Conservation (phyloP, 2,888 invertebrate species). For the Pollenia griseotomentosa region DNA sequence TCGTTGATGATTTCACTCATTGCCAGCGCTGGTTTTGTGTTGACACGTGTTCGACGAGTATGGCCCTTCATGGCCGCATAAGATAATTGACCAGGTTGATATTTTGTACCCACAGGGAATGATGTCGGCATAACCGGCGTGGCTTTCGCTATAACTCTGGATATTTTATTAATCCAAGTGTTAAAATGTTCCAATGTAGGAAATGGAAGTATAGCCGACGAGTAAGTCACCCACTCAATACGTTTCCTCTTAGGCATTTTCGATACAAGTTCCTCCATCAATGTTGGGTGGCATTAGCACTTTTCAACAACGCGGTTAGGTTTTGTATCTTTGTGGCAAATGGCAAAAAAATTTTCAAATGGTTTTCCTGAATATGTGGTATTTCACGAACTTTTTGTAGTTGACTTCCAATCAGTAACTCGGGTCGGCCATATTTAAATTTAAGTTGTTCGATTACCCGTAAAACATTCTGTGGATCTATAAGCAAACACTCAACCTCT, state of each 20-base stretch:
- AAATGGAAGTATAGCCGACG: background rate
- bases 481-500: background rate
- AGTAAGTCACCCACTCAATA: conserved; percentile 17
- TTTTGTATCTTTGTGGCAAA: conserved; percentile 46
- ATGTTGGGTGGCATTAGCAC: conserved; percentile 10
- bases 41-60: too few relatives aligned
- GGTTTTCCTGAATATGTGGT: background rate
- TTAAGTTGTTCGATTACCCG: conserved; percentile 23
- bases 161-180: background rate
- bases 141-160: background rate
- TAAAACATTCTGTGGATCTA: conserved; percentile 14
- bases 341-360: conserved; percentile 1
- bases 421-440: conserved; percentile 30
- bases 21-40: background rate
- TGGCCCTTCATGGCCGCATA: too few relatives aligned
- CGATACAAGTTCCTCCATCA: conserved; percentile 13
- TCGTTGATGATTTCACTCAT: background rate
- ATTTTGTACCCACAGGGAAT: too few relatives aligned
- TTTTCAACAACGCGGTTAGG: conserved; percentile 21
- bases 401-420: conserved; percentile 20
- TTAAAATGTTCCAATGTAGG: conserved; percentile 13
- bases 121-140: too few relatives aligned
- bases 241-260: conserved; percentile 40
- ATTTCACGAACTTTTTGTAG: background rate
- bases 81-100: too few relatives aligned